Conservation (phyloP, 2,888 invertebrate species). For the Embidobia sp. region DNA sequence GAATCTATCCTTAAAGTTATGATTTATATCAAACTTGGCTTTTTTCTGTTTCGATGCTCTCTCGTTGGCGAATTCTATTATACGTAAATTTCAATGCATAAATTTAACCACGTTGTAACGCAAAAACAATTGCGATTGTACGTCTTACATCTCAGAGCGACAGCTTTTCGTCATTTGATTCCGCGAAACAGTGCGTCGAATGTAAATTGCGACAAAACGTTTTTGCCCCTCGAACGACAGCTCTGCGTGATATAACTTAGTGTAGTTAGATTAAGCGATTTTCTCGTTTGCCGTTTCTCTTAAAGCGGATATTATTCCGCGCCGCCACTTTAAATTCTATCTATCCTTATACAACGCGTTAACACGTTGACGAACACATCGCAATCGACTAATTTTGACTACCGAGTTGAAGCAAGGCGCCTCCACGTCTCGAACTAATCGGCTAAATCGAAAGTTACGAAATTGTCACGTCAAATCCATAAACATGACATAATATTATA, state of each 20-base stretch:
- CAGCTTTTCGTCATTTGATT: slow-evolving; percentile 1
- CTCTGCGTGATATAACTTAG: neutral
- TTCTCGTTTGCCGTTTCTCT: slow-evolving; percentile 21
- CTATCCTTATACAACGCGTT: slow-evolving; percentile 12
- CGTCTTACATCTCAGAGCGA: neutral
- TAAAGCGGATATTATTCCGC: slow-evolving; percentile 19
- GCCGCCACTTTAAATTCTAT: slow-evolving; percentile 13
- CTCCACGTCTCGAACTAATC: no score
- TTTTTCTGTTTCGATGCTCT: slow-evolving; percentile 15
- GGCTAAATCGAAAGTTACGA: no score
- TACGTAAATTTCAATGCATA: slow-evolving; percentile 41
- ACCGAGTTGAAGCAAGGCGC: no score
- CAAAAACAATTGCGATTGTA: slow-evolving; percentile 23
- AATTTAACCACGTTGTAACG: slow-evolving; percentile 6
- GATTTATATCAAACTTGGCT: slow-evolving; percentile 11
- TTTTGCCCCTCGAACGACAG: slow-evolving; percentile 21
- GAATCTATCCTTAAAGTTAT: slow-evolving; percentile 20
- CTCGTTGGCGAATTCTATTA: slow-evolving; percentile 12
- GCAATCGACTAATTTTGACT: no score
- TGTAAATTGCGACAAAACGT: slow-evolving; percentile 21
- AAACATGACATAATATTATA: no score
- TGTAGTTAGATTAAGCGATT: slow-evolving; percentile 34
- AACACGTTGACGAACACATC: no score
- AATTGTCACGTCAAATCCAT: no score
- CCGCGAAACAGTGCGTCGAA: slow-evolving; percentile 3